Base-by-base conservation (phyloP, 2,888 invertebrate species). In the Rhimphoctona megacephalus region DNA sequence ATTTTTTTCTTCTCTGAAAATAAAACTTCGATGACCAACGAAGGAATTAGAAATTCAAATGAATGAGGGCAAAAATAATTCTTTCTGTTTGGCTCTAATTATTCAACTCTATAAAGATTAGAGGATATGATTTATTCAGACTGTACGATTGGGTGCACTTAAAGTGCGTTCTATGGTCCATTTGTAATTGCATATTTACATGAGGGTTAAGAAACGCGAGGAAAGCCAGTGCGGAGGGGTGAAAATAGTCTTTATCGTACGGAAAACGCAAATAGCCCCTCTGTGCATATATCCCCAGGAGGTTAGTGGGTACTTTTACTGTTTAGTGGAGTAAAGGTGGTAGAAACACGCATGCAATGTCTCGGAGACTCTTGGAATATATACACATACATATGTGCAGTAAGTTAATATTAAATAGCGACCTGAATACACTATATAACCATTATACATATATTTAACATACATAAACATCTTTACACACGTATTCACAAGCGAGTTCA, bases 331-430 rank as follows among this genome's bases (percentile, higher is more conserved):
- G 52, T 30, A 36, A 54, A 52, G 52, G 36, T 36, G 72, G 49
- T 73, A 70, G 70, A 64, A 83, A 82, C 82, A 85, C 57, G 78
- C 82, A 74, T 64, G 78, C 85, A 57, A 81, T 73, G 67, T 85
- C 79, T 54, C 49, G 79, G 67, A 66, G 64, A 85, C 54, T 85
- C 61, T 77, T 52, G 81, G 66, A 61, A 52, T 46, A 69, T 25
- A 46, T 69, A 25, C n/a, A 43, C 46, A 25, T 69, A 43, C 2
- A 76, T 70, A 57, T 76, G 66, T 52, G 69, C 43, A 72, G 72
- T 66, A 72, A 77, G 85, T 81, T 85, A 85, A 83, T 83, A 85
- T 85, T 83, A 85, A 83, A 85, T 83, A 79, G 82, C 85, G 85
- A 85, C 85, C 85, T 85, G 72, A 83, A 85, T 85, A 76, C 69